Evolutionary conservation across 1,140 invertebrate genomes (phyloP), one percentile per base, ranked within the genome.

Genomic region (Drosophila kanapiae): DNA sequence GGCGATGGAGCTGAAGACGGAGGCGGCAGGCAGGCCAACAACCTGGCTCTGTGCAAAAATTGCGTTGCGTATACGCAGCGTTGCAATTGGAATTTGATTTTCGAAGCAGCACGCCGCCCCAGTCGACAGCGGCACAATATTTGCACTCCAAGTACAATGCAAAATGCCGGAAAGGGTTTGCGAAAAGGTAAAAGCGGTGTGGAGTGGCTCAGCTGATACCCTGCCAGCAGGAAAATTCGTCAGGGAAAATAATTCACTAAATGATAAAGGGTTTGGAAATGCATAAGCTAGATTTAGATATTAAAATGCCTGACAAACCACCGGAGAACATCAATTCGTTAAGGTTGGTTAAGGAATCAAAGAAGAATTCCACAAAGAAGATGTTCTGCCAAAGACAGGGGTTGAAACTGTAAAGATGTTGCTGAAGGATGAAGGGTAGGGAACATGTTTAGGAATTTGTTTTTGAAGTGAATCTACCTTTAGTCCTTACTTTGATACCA

Each of bases 11-110:
- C 45, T 29, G 37, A 59, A 59, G 56, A 58, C 10, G 14, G 37
- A 33, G 49, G 49, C 23, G 23, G 23, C 58, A 37, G 60, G 8
- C 37, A 13, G 53, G 37, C 57, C 59, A 78, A 82, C 61, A 51
- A 62, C 54, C 43, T 37, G 62, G 71, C 51, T 31, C 51, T 23
- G 62, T 45, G 64, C 16, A 71, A 68, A 67, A 80, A 68, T 56
- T 51, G 58, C 72, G 64, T 82, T 90, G 85, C 85, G 85, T 90
- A 90, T 90, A 90, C 85, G 85, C 85, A 82, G 58, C 79, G 86
- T 82, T 74, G 85, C 85, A 85, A 90, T 85, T 74, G 70, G 57
- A 90, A 77, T 90, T 90, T 85, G 85, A 90, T 90, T 84, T 90
- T 78, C 60, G 49, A 76, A 67, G 80, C 84, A 77, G 64, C 65